Evolutionary conservation across 2,888 invertebrate species (phyloP).

Genomic region (Syrista parreyssii): DNA sequence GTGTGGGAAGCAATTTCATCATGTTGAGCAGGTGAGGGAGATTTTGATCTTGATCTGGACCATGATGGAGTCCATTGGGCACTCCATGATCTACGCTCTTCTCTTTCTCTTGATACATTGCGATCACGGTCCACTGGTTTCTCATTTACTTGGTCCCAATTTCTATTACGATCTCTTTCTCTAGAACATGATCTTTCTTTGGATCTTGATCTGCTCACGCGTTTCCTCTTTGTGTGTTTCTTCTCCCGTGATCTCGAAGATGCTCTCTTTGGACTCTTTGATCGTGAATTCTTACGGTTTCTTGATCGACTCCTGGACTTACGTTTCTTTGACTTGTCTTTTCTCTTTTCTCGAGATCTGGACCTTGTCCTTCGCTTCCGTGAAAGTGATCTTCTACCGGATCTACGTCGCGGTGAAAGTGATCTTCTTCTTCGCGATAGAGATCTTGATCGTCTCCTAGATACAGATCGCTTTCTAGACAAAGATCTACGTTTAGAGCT

Average conservation of each 20-base stretch:
- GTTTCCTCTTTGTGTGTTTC: constrained; percentile 60
- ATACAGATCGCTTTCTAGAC: constrained; percentile 33
- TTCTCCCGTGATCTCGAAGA: constrained; percentile 58
- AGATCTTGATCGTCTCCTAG: constrained; percentile 42
- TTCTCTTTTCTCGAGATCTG: constrained; percentile 45
- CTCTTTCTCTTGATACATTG: constrained; percentile 31
- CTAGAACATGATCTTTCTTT: constrained; percentile 46
- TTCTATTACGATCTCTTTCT: constrained; percentile 48
- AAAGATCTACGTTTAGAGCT: constrained; percentile 28
- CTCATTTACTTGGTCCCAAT: constrained; percentile 56
- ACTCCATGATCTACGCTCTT: constrained; percentile 50
- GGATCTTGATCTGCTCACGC: constrained; percentile 48
- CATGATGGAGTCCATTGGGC: constrained; percentile 69
- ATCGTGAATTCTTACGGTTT: constrained; percentile 53
- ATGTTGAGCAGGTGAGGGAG: constrained; percentile 55
- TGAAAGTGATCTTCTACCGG: constrained; percentile 38
- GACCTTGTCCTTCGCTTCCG: constrained; percentile 41
- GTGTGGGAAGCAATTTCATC: constrained; percentile 37
- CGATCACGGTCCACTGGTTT: constrained; percentile 43
- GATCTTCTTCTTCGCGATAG: constrained; percentile 39
- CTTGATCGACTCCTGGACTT: constrained; percentile 60
- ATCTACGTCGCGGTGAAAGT: constrained; percentile 30
- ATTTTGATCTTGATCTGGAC: constrained; percentile 71
- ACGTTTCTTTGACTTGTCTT: constrained; percentile 59
- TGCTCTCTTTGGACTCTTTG: constrained; percentile 51